A percentile compares a stretch with the other conserved stretches of the same genome.
phyloP scores from a whole-genome alignment of 2,113 vertebrate species.

The Campylomormyrus numenius region DNA sequence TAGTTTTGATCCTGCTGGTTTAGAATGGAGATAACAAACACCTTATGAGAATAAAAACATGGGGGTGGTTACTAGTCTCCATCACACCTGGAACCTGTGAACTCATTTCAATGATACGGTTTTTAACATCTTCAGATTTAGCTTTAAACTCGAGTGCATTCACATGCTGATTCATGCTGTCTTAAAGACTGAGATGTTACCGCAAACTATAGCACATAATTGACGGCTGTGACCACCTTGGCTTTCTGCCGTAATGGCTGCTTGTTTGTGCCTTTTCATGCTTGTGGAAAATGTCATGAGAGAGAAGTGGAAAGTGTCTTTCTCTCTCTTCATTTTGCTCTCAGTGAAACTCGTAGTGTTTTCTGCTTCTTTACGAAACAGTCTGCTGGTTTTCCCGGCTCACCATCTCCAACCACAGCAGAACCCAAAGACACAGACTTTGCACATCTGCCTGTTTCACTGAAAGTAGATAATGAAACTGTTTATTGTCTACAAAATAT shows the following conservation, averaged over 20 bases:
- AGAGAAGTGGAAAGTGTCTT: background rate
- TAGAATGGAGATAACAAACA: background rate
- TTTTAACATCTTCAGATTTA: background rate
- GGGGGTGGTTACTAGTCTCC: background rate
- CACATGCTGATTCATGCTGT: background rate
- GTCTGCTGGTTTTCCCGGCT: background rate
- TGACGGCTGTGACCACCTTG: background rate
- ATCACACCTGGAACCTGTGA: background rate
- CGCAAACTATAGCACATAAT: background rate
- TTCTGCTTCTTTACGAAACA: background rate
- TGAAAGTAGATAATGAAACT: background rate
- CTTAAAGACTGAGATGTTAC: background rate
- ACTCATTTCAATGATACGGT: background rate
- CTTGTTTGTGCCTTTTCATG: background rate
- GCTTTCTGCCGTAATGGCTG: background rate
- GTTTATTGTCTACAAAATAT: background rate
- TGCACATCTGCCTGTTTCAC: background rate
- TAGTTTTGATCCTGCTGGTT: background rate
- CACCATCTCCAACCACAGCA: conserved; percentile 9
- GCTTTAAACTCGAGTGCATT: background rate
- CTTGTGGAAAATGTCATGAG: background rate
- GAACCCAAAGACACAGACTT: background rate
- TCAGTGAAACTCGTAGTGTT: background rate
- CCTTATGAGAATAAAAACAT: background rate
- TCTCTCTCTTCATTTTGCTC: background rate